phyloP scores from a whole-genome alignment of 2,797 vertebrate genomes.

The Diglossa cyanea region DNA sequence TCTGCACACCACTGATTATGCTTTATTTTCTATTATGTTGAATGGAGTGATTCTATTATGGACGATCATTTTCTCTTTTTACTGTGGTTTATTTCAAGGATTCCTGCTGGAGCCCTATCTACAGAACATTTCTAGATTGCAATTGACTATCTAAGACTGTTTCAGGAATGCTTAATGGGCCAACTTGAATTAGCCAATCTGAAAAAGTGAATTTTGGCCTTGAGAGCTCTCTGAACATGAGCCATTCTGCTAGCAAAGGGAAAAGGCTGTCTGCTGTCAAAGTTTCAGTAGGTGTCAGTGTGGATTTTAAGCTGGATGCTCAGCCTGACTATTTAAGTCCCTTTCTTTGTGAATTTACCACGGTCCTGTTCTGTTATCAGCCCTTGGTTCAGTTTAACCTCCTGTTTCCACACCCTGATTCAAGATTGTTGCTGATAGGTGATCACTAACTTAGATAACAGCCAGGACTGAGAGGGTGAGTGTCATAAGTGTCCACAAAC shows the following conservation, averaged over 20 bases:
- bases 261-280: conserved; percentile 27
- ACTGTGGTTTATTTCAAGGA: conserved; percentile 2
- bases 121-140: conserved; percentile 10
- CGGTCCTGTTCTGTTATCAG: not conserved
- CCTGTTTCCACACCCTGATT: not conserved
- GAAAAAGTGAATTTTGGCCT: not conserved
- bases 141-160: conserved; percentile 24
- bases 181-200: conserved; percentile 4
- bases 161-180: conserved; percentile 42
- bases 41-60: conserved; percentile 27
- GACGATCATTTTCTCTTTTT: conserved; percentile 40
- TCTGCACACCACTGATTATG: conserved; percentile 27
- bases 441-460: not conserved
- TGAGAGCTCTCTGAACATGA: not conserved
- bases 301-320: conserved; percentile 39
- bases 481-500: not conserved
- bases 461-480: not conserved
- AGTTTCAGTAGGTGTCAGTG: conserved; percentile 57
- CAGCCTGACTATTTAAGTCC: not conserved
- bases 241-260: not conserved
- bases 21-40: conserved; percentile 58
- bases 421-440: not conserved
- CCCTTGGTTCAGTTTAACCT: not conserved
- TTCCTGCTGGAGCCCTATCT: conserved; percentile 1
- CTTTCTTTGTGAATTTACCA: not conserved